Evolutionary conservation across 2,888 invertebrate species (phyloP).

Genomic region (Trichogramma dendrolimi): DNA sequence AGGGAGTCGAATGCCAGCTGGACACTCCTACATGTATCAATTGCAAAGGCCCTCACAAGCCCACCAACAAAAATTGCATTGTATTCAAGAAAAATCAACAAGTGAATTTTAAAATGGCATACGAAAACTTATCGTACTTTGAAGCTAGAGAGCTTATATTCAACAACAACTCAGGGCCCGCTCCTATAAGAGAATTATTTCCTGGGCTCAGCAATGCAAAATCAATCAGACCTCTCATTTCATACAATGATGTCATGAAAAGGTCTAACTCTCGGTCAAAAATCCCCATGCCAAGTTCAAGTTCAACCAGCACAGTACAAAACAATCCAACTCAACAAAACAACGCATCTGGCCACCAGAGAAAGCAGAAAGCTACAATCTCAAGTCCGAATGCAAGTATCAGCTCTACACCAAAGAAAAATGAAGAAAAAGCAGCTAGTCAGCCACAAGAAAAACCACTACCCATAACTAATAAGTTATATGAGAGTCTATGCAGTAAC

Average conservation of each 20-base stretch:
- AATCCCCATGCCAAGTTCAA: too few species aligned
- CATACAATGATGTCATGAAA: neutral
- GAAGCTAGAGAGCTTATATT: constrained; percentile 16
- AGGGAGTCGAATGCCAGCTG: neutral
- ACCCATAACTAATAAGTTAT: too few species aligned
- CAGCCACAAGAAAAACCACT: too few species aligned
- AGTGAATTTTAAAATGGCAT: constrained; percentile 17
- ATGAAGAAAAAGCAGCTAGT: too few species aligned
- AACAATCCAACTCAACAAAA: too few species aligned
- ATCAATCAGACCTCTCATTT: neutral
- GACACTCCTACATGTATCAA: constrained; percentile 13
- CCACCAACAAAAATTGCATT: constrained; percentile 1
- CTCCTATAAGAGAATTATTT: constrained; percentile 10
- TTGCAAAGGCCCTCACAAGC: constrained; percentile 13
- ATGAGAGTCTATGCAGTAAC: too few species aligned
- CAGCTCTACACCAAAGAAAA: too few species aligned
- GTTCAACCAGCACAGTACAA: neutral
- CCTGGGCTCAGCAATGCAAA: neutral
- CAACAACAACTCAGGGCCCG: neutral
- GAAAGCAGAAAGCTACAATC: too few species aligned
- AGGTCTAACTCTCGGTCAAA: too few species aligned
- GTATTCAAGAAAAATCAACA: constrained; percentile 3
- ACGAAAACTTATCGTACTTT: constrained; percentile 15
- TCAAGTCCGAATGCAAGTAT: too few species aligned
- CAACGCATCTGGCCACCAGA: too few species aligned